Conservation (phyloP, 2,888 invertebrate genomes). For the Microctonus hyperodae region DNA sequence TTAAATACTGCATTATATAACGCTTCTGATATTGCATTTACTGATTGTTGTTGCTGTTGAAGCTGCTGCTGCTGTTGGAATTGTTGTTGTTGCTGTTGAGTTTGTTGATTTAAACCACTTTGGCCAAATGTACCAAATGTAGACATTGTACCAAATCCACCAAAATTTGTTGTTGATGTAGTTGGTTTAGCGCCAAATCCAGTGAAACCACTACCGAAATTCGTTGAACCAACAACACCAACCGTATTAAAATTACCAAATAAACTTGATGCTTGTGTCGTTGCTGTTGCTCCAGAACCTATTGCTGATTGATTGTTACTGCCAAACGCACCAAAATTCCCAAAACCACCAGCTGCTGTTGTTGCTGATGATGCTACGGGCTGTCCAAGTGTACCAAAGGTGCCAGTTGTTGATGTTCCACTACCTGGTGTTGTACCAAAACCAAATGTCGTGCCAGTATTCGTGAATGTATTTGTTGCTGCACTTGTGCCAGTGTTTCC, state of each 20-base stretch:
- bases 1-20: constrained; percentile 78
- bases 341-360: constrained; percentile 50
- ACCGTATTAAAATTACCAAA: constrained; percentile 66
- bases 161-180: constrained; percentile 61
- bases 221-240: constrained; percentile 60
- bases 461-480: constrained; percentile 52
- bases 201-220: constrained; percentile 65
- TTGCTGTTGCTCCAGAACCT: constrained; percentile 49
- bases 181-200: constrained; percentile 65
- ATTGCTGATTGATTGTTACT: not conserved
- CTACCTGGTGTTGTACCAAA: constrained; percentile 60
- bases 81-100: constrained; percentile 54
- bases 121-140: constrained; percentile 53
- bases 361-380: constrained; percentile 41
- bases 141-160: constrained; percentile 57
- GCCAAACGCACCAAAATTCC: constrained; percentile 55
- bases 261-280: constrained; percentile 59
- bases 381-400: constrained; percentile 50
- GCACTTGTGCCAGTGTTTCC: constrained; percentile 51
- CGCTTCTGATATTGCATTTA: constrained; percentile 72
- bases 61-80: constrained; percentile 65
- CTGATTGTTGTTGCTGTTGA: constrained; percentile 66
- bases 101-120: constrained; percentile 48
- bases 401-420: constrained; percentile 60
- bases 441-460: constrained; percentile 58